These are phyloP conservation scores for Limanda limanda DNA, from an alignment of 2,113 vertebrate species.

Conservation along the genomic window DNA sequence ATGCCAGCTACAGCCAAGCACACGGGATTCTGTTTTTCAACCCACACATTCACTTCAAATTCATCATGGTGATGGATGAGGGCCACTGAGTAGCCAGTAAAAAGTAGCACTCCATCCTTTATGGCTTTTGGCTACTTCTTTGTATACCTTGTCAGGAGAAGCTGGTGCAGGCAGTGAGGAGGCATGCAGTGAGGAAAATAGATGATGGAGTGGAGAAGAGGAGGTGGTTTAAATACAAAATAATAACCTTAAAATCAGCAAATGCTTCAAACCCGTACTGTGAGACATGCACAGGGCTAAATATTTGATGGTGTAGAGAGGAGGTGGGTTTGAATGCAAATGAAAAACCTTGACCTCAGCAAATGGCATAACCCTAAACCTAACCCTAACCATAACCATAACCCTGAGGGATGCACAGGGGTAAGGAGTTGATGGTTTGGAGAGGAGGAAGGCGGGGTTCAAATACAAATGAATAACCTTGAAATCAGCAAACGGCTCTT, in stretches of 20 bases:
- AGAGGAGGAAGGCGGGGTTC: conserved; percentile 6
- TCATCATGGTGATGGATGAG: conserved; percentile 16
- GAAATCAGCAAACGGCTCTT: conserved; percentile 81
- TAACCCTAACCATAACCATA: background rate
- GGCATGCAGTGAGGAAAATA: conserved; percentile 15
- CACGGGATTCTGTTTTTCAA: conserved; percentile 4
- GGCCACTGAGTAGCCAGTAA: background rate
- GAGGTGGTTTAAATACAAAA: conserved; percentile 43
- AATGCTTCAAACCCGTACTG: conserved; percentile 63
- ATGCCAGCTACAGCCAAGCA: background rate
- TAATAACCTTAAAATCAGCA: conserved; percentile 82
- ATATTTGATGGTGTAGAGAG: no score
- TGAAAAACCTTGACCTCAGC: conserved; percentile 82
- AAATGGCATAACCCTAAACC: conserved; percentile 46
- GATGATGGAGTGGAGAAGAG: conserved; percentile 4
- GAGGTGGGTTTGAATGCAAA: conserved; percentile 40
- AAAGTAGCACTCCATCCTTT: conserved; percentile 5
- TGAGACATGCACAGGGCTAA: no score
- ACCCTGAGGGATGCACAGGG: background rate
- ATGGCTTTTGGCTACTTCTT: background rate
- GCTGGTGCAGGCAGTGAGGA: conserved; percentile 7
- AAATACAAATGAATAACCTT: conserved; percentile 79
- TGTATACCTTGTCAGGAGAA: conserved; percentile 5
- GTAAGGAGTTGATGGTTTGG: background rate
- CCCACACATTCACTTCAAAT: conserved; percentile 6